These are phyloP conservation scores for Potorous gilbertii DNA, from an alignment of 2,797 vertebrate genomes.

Conservation along the genomic window DNA sequence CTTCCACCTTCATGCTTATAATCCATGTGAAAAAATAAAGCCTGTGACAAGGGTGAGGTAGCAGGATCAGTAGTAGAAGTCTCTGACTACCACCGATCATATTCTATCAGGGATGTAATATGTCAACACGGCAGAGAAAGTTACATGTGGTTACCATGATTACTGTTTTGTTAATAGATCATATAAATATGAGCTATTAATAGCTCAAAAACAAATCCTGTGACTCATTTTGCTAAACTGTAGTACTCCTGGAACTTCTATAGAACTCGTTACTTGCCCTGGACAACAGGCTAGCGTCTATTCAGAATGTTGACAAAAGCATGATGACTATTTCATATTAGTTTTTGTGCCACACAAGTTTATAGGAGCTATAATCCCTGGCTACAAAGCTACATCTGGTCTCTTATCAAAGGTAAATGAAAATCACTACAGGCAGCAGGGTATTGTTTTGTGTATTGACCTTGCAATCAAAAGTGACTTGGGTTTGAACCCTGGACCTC, in stretches of 20 bases:
- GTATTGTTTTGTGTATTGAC: neutral
- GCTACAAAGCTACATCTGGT: neutral
- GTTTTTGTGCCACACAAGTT: neutral
- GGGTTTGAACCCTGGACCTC: neutral
- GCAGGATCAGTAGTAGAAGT: neutral
- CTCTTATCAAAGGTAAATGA: neutral
- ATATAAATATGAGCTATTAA: neutral
- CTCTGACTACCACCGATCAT: neutral
- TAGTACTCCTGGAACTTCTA: neutral
- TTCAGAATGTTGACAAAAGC: neutral
- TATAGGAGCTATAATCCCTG: neutral
- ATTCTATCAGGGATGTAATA: neutral
- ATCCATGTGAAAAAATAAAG: neutral
- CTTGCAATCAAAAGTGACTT: neutral
- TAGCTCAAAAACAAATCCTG: neutral
- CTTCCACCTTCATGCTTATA: neutral
- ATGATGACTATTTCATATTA: neutral
- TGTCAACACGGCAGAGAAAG: neutral
- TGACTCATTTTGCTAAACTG: neutral
- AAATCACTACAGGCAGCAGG: neutral
- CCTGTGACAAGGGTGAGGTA: neutral
- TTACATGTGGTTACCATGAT: neutral
- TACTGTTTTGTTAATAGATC: neutral
- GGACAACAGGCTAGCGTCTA: neutral
- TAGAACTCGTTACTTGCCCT: neutral